Percentiles rank a stretch among this genome's conserved stretches.
Evolutionary conservation across 2,113 vertebrate genomes (phyloP).

Genomic region (Bos javanicus): DNA sequence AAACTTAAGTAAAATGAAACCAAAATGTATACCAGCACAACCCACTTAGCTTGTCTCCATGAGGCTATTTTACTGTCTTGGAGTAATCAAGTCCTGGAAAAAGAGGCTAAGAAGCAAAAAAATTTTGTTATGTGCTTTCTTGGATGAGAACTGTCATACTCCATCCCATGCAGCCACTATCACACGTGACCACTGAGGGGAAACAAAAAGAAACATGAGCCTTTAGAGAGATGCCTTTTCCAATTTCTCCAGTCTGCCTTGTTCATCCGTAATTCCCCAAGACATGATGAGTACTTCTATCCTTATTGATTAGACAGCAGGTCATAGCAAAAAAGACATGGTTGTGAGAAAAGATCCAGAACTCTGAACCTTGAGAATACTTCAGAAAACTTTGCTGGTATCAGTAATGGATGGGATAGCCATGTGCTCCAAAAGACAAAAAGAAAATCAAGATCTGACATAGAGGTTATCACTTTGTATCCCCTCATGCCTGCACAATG

Average conservation of each 20-base stretch:
- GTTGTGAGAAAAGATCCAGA: neutral
- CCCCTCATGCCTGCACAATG: neutral
- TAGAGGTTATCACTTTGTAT: neutral
- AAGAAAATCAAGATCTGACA: neutral
- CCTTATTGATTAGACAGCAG: neutral
- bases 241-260: neutral
- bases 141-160: neutral
- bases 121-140: conserved; percentile 5
- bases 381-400: neutral
- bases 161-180: neutral
- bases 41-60: neutral
- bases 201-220: neutral
- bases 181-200: neutral
- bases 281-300: neutral
- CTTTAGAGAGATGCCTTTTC: neutral
- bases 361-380: neutral
- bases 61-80: neutral
- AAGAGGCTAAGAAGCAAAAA: neutral
- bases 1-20: conserved; percentile 51
- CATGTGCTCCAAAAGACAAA: neutral
- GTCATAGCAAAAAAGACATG: neutral
- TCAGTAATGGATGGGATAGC: neutral
- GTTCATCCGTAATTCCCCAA: neutral
- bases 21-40: conserved; percentile 25
- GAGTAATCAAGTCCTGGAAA: neutral